These are phyloP conservation scores for Gonioctena quinquepunctata DNA, from an alignment of 1,140 invertebrate species.

Conservation along the genomic window DNA sequence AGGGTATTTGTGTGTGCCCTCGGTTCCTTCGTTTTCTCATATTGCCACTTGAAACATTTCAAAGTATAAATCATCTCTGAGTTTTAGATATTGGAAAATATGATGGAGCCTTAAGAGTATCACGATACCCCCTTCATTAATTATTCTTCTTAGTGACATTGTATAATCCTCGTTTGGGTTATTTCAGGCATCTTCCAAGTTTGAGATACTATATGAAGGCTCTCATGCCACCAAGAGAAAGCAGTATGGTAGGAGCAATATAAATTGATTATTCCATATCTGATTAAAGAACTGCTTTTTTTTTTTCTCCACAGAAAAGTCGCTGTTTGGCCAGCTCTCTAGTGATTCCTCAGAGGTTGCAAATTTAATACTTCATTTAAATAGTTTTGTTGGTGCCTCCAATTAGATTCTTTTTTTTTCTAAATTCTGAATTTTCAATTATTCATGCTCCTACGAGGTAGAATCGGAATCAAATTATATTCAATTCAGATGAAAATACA, in stretches of 20 bases:
- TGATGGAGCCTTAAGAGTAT: no score
- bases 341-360: slow-evolving; percentile 12
- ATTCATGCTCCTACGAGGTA: no score
- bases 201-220: slow-evolving; percentile 32
- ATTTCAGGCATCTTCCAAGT: slow-evolving; percentile 35
- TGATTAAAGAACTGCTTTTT: not conserved
- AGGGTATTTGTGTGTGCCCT: no score
- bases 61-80: no score
- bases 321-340: slow-evolving; percentile 6
- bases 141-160: no score
- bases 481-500: no score
- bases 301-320: not conserved
- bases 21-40: no score
- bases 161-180: slow-evolving; percentile 6
- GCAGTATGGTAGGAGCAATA: slow-evolving; percentile 1
- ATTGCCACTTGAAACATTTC: no score
- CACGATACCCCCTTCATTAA: no score
- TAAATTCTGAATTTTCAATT: not conserved
- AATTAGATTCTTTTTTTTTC: not conserved
- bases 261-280: not conserved
- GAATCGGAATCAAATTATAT: no score
- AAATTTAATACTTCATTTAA: not conserved
- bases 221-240: not conserved
- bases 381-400: not conserved
- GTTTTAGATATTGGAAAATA: slow-evolving; percentile 17